Percentiles rank a stretch among this genome's conserved stretches.
These are phyloP conservation scores for Cynaeus angustus DNA, from an alignment of 2,888 invertebrate species.

Conservation along the genomic window DNA sequence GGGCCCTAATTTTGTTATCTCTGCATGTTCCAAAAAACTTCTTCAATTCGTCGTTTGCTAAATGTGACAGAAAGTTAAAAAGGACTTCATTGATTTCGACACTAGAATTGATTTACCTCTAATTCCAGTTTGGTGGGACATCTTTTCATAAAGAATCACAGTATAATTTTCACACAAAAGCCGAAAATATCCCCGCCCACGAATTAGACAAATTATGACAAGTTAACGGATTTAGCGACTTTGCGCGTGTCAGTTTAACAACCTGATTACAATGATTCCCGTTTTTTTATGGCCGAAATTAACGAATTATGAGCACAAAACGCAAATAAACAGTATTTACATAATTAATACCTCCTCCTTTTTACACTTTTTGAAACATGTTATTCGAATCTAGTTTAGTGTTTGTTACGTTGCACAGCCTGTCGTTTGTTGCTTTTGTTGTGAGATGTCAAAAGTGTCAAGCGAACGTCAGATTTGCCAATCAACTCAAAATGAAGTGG, in stretches of 20 bases:
- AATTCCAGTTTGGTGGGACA: slow-evolving; percentile 95
- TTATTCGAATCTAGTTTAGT: slow-evolving; percentile 6
- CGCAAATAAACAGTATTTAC: too few species aligned
- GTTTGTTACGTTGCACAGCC: slow-evolving; percentile 14
- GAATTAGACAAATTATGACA: slow-evolving; percentile 22
- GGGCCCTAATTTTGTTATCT: slow-evolving; percentile 84
- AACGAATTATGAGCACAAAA: background rate
- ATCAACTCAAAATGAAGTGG: slow-evolving; percentile 34
- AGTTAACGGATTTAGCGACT: background rate
- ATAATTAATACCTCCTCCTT: too few species aligned
- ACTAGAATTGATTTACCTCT: slow-evolving; percentile 76
- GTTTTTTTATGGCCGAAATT: background rate
- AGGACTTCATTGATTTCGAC: slow-evolving; percentile 7
- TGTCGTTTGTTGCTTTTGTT: slow-evolving; percentile 22
- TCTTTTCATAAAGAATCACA: slow-evolving; percentile 67
- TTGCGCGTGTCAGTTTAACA: background rate
- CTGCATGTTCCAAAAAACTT: slow-evolving; percentile 88
- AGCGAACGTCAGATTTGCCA: slow-evolving; percentile 12
- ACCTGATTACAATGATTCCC: background rate
- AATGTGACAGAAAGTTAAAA: slow-evolving; percentile 13
- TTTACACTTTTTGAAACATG: too few species aligned
- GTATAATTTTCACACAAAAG: slow-evolving; percentile 46
- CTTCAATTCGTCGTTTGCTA: slow-evolving; percentile 88
- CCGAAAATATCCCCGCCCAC: slow-evolving; percentile 53
- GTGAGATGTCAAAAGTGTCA: slow-evolving; percentile 32